Evolutionary conservation across 2,113 vertebrate genomes (phyloP).

Genomic region (Pseudopodoces humilis): DNA sequence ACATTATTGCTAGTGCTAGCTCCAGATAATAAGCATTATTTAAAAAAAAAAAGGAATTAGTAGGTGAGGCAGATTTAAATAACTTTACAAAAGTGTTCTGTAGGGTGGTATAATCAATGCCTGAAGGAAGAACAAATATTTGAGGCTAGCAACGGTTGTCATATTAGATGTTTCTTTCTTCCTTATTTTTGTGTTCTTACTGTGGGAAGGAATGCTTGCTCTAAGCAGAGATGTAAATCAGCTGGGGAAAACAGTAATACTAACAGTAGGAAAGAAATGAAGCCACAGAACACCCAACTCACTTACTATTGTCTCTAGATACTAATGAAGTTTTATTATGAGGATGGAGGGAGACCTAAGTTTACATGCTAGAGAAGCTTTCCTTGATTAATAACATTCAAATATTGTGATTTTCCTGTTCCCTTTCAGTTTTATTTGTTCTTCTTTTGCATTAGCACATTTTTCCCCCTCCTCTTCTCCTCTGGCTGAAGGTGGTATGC

Average conservation of each 20-base stretch:
- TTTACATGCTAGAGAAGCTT: not conserved
- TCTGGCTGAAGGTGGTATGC: not conserved
- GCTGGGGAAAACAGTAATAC: not conserved
- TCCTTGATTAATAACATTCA: not conserved
- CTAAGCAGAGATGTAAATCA: not conserved
- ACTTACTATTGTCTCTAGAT: not conserved
- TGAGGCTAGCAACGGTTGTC: not conserved
- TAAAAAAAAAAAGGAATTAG: not conserved
- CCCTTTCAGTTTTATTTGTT: not conserved
- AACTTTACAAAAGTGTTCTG: not conserved
- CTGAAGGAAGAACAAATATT: constrained; percentile 41
- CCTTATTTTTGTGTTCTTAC: constrained; percentile 18
- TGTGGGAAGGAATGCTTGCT: not conserved
- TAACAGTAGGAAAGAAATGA: not conserved
- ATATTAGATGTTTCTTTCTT: not conserved
- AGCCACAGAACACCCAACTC: not conserved
- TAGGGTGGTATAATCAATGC: not conserved
- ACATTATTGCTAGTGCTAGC: not conserved
- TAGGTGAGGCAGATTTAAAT: not conserved
- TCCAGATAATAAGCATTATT: not conserved
- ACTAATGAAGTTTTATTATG: not conserved
- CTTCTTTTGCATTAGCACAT: not conserved
- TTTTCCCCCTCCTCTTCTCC: not conserved
- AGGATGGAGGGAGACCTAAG: not conserved
- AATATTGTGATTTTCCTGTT: not conserved